Evolutionary conservation across 2,797 vertebrate species (phyloP), one percentile per base, ranked within the genome.

Genomic region (Austrolebias charrua): DNA sequence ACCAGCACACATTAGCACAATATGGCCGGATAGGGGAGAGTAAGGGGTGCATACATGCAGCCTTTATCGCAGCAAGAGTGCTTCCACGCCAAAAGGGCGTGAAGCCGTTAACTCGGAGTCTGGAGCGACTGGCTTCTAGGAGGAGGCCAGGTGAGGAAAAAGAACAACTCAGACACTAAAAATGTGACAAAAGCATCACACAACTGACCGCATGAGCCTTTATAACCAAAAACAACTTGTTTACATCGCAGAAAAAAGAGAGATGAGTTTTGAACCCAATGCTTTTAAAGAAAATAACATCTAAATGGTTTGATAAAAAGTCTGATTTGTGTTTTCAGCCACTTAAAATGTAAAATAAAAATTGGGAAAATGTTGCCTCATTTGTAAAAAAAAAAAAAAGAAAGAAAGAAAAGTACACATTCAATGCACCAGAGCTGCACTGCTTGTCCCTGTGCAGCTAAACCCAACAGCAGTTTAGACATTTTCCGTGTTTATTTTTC

Each of bases 1-100:
- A 85, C 84, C 86, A 58, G 72, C 76, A 35, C 82, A 70, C 87
- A 89, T 88, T 87, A 87, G 86, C 78, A 64, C 77, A 83, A 83
- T 86, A 87, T 78, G 88, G 84, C 80, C 55, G 61, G 64, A 81
- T 65, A 55, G 81, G 76, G 80, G 74, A 63, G 75, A 63, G 76
- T 52, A 57, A 75, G 67, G 68, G 49, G 19, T 0, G 68, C 74
- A 68, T 71, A 66, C 81, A 76, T 74, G 69, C 73, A 61, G 86
- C 57, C 60, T 75, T 84, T 79, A 86, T 69, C 63, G 54, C 80
- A 68, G 80, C 2, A 1, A 60, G 60, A 78, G 63, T 19, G 40
- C 75, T 42, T 68, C 60, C 44, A 35, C 63, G 8, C 60, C 44
- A 7, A 69, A 62, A 67, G 42, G 70, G 63, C 43, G 60, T 65